These are phyloP conservation scores for Pagrus major DNA, from an alignment of 2,113 vertebrate genomes.

Conservation along the genomic window DNA sequence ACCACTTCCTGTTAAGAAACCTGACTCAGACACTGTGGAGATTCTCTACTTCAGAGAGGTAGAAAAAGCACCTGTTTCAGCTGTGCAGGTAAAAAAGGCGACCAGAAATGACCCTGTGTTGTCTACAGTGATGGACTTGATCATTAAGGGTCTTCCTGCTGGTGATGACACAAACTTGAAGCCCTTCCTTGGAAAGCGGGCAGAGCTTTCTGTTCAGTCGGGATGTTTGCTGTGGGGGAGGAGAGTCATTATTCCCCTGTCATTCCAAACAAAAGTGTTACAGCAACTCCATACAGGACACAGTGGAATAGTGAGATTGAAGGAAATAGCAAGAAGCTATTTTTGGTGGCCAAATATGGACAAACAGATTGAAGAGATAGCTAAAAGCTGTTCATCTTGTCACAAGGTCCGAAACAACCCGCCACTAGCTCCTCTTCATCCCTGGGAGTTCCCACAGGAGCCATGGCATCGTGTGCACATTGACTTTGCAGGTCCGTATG, in stretches of 20 bases:
- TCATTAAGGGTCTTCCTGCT: too few species aligned
- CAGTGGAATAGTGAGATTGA: slow-evolving; percentile 3
- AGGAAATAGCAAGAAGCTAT: slow-evolving; percentile 14
- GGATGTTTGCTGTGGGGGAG: neutral
- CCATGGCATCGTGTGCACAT: too few species aligned
- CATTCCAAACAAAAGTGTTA: too few species aligned
- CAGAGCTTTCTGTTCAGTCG: too few species aligned
- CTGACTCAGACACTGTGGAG: too few species aligned
- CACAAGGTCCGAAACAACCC: too few species aligned
- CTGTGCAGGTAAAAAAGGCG: neutral
- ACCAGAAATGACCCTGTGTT: neutral
- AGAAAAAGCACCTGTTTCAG: neutral
- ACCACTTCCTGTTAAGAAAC: neutral
- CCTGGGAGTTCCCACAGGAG: slow-evolving; percentile 11
- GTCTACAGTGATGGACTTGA: too few species aligned
- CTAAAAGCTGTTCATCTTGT: neutral
- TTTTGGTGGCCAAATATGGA: slow-evolving; percentile 26
- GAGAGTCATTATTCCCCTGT: neutral
- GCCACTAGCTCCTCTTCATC: neutral
- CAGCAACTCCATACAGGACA: neutral
- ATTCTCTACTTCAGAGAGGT: slow-evolving; percentile 27
- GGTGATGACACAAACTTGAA: too few species aligned
- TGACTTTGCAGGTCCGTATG: too few species aligned
- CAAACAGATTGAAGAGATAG: neutral
- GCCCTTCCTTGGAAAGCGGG: too few species aligned